Conservation (phyloP, 2,888 invertebrate species). For the Yponomeuta plumbellus region DNA sequence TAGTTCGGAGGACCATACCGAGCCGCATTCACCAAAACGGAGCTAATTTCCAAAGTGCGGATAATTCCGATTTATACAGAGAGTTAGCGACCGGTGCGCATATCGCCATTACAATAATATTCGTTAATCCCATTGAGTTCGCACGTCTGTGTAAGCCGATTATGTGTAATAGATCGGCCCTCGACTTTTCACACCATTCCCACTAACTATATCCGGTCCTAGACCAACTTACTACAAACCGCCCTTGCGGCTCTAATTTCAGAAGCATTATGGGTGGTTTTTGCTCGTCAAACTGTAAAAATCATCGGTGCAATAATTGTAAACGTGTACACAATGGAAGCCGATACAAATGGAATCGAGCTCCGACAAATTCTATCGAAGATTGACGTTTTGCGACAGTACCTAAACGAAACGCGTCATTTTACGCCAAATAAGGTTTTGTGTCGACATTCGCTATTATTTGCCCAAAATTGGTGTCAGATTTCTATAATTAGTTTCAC, state of each 20-base stretch:
- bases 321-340: not conserved
- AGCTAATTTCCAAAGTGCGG: conserved; percentile 1
- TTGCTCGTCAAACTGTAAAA: not conserved
- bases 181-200: conserved; percentile 46
- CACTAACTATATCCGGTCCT: conserved; percentile 10
- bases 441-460: not conserved
- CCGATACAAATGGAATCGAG: not conserved
- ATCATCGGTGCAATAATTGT: not conserved
- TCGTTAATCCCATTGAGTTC: conserved; percentile 47
- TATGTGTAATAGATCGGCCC: conserved; percentile 62
- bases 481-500: conserved; percentile 2
- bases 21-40: not conserved
- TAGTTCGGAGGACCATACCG: not conserved
- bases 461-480: not conserved
- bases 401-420: not conserved
- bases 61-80: not conserved
- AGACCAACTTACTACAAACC: conserved; percentile 3
- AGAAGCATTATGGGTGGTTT: not conserved
- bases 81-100: not conserved
- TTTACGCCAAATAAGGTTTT: not conserved
- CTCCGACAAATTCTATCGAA: not conserved
- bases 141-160: conserved; percentile 62
- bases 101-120: conserved; percentile 12
- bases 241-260: not conserved
- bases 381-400: not conserved